Conservation (phyloP, 2,113 vertebrate species). For the Brachirus orientalis region DNA sequence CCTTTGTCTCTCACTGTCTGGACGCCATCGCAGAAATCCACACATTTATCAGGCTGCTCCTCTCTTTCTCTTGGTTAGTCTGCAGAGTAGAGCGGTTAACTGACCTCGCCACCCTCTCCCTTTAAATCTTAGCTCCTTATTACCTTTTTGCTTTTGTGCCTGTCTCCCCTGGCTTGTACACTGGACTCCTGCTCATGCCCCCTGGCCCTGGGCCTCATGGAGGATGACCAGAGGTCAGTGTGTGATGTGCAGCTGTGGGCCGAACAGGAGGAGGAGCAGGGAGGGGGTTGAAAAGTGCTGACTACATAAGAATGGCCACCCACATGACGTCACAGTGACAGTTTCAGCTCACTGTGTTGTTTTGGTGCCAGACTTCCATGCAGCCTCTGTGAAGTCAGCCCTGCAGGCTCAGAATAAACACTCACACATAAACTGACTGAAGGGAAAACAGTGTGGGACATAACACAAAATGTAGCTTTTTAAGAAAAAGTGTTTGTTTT, state of each 20-base stretch:
- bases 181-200: conserved; percentile 15
- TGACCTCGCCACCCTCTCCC: conserved; percentile 10
- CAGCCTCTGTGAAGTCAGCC: conserved; percentile 49
- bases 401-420: conserved; percentile 52
- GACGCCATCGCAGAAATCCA: conserved; percentile 19
- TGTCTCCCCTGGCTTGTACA: conserved; percentile 26
- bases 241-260: conserved; percentile 67
- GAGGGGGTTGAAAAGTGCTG: conserved; percentile 62
- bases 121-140: neutral
- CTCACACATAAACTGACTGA: conserved; percentile 22
- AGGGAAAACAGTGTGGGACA: conserved; percentile 30
- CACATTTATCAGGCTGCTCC: conserved; percentile 3
- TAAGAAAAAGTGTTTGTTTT: too few species aligned
- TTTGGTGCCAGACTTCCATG: conserved; percentile 58
- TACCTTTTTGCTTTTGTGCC: neutral
- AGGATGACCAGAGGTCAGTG: conserved; percentile 67
- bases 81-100: conserved; percentile 17
- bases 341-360: conserved; percentile 60
- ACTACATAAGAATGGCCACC: conserved; percentile 59
- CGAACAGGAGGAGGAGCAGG: conserved; percentile 26
- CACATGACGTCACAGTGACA: conserved; percentile 69
- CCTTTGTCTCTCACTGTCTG: conserved; percentile 41
- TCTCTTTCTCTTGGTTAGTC: conserved; percentile 16
- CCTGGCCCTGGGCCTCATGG: conserved; percentile 25
- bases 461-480: conserved; percentile 12